A percentile compares a stretch with the other conserved stretches of the same genome.
These are phyloP conservation scores for Pyrrhosoma nymphula DNA, from an alignment of 2,888 invertebrate species.

Conservation along the genomic window DNA sequence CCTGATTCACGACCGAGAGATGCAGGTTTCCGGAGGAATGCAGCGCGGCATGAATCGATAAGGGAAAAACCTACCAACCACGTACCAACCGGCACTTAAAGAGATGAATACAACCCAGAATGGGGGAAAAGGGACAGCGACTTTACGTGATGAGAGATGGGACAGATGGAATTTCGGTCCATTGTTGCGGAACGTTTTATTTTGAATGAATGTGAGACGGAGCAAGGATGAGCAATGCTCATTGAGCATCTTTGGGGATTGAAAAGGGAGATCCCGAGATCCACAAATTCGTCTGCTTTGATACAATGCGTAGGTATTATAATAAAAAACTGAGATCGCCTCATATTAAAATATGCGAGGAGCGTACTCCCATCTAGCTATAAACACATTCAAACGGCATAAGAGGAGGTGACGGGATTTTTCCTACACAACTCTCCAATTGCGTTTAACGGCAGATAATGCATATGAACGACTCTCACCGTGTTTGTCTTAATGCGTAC, in stretches of 20 bases:
- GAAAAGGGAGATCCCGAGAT: background rate
- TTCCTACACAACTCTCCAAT: too few species aligned
- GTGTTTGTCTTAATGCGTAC: too few species aligned
- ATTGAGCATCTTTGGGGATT: background rate
- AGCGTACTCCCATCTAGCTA: too few species aligned
- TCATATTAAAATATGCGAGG: too few species aligned
- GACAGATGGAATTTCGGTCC: background rate
- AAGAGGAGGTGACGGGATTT: too few species aligned
- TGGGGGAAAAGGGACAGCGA: background rate
- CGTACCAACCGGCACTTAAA: background rate
- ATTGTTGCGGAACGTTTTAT: background rate
- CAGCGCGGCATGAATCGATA: background rate
- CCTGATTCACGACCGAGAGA: background rate
- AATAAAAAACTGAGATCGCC: too few species aligned
- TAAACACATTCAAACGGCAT: too few species aligned
- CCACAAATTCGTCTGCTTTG: background rate
- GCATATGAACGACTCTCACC: too few species aligned
- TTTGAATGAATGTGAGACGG: background rate
- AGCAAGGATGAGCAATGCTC: background rate
- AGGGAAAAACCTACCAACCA: background rate
- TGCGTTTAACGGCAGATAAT: too few species aligned
- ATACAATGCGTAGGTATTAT: background rate
- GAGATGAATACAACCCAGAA: background rate
- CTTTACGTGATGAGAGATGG: background rate
- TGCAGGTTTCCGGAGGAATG: background rate